These are phyloP conservation scores for Polydrusus pterygomalis DNA, from an alignment of 2,888 invertebrate genomes.

Conservation along the genomic window DNA sequence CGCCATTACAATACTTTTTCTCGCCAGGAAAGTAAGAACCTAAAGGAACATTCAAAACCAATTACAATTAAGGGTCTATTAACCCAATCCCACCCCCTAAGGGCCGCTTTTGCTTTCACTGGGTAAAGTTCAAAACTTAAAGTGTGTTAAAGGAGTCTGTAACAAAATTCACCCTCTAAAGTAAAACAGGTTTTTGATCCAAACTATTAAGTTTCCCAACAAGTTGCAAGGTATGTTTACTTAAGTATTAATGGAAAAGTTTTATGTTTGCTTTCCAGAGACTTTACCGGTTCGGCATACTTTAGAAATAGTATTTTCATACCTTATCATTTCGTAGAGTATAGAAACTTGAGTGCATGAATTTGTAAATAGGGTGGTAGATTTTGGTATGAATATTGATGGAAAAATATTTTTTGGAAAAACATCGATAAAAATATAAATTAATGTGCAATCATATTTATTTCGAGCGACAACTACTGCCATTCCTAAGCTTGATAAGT, in stretches of 20 bases:
- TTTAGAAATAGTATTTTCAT: not conserved
- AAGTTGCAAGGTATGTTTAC: slow-evolving; percentile 11
- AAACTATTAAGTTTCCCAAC: slow-evolving; percentile 15
- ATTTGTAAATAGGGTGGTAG: not conserved
- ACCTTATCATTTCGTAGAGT: not conserved
- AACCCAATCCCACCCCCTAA: not conserved
- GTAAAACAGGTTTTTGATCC: slow-evolving; percentile 10
- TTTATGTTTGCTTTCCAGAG: slow-evolving; percentile 1
- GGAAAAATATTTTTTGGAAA: not conserved
- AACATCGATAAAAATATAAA: no score
- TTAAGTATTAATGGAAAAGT: slow-evolving; percentile 20
- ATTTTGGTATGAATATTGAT: not conserved
- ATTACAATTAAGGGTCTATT: not conserved
- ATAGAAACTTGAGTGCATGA: not conserved
- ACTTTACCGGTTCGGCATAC: slow-evolving; percentile 1
- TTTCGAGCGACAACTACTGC: no score
- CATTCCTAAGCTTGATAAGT: no score
- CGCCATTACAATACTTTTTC: not conserved
- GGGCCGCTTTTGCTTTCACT: not conserved
- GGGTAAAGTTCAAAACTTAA: slow-evolving; percentile 5
- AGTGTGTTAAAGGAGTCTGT: not conserved
- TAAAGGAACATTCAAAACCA: not conserved
- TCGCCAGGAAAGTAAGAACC: no score
- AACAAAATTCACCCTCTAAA: slow-evolving; percentile 5
- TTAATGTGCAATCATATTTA: no score